phyloP scores from a whole-genome alignment of 2,113 vertebrate genomes.

The Neotragus moschatus region DNA sequence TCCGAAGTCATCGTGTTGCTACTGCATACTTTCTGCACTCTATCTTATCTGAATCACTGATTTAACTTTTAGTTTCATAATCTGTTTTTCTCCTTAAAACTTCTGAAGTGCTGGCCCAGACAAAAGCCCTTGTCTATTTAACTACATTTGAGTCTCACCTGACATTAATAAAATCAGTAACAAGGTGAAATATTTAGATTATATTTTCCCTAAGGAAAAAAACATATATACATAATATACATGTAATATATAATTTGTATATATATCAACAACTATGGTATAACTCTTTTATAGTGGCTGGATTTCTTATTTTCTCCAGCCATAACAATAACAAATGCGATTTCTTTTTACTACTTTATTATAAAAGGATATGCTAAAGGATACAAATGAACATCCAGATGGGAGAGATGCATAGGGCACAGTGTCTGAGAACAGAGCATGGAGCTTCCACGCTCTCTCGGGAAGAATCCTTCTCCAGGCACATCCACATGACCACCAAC shows the following conservation, averaged over 20 bases:
- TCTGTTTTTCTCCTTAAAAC: constrained; percentile 7
- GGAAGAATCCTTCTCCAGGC: neutral
- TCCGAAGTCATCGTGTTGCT: neutral
- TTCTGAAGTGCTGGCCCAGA: neutral
- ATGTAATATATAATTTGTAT: neutral
- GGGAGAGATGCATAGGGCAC: neutral
- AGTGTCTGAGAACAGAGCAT: neutral
- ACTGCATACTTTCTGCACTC: neutral
- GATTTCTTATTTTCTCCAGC: constrained; percentile 24
- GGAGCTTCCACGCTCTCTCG: neutral
- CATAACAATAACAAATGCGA: neutral
- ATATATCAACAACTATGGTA: neutral
- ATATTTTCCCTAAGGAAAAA: neutral
- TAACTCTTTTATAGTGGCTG: neutral
- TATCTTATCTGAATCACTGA: constrained; percentile 3
- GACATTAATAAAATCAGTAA: neutral
- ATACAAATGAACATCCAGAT: neutral
- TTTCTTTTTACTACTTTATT: neutral
- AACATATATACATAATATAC: neutral
- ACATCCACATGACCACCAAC: neutral
- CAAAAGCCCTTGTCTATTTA: neutral
- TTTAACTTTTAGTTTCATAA: constrained; percentile 33
- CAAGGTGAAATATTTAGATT: neutral
- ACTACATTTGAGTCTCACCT: neutral
- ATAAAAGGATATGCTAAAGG: neutral